A percentile compares a stretch with the other conserved stretches of the same genome.
These are phyloP conservation scores for Barypeithes pellucidus DNA, from an alignment of 2,888 invertebrate species.

Conservation along the genomic window DNA sequence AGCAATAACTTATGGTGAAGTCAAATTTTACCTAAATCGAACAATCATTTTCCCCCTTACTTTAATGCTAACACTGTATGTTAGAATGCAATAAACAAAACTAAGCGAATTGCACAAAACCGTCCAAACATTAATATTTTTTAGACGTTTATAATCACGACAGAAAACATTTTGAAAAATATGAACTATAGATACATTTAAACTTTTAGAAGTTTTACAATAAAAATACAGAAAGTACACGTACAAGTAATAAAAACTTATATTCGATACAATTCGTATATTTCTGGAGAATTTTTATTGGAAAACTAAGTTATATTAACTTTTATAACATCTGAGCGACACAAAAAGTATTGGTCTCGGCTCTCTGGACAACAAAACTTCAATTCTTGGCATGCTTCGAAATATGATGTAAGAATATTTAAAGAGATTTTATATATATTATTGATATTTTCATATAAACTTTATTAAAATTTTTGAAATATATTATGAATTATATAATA, in stretches of 20 bases:
- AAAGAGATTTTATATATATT: slow-evolving; percentile 43
- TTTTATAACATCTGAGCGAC: slow-evolving; percentile 55
- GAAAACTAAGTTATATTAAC: slow-evolving; percentile 60
- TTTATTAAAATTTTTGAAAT: too few species aligned
- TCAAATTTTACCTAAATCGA: too few species aligned
- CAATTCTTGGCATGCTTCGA: slow-evolving; percentile 51
- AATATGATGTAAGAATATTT: slow-evolving; percentile 46
- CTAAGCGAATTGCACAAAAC: too few species aligned
- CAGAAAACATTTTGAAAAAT: slow-evolving; percentile 12
- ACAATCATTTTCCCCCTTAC: too few species aligned
- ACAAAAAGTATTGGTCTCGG: slow-evolving; percentile 51
- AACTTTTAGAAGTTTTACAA: slow-evolving; percentile 54
- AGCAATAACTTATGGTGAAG: too few species aligned
- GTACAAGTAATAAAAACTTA: slow-evolving; percentile 58
- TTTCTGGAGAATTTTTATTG: slow-evolving; percentile 58
- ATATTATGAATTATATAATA: too few species aligned
- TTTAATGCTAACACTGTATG: too few species aligned
- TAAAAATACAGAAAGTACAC: slow-evolving; percentile 55
- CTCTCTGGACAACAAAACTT: slow-evolving; percentile 52
- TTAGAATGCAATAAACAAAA: too few species aligned
- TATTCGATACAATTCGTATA: slow-evolving; percentile 58
- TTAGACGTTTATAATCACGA: too few species aligned
- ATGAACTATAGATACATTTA: slow-evolving; percentile 36
- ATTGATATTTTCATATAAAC: neutral
- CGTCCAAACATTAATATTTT: too few species aligned